Evolutionary conservation across 1,140 invertebrate species (phyloP), one percentile per base, ranked within the genome.

Genomic region (Rhagoletis zephyria): DNA sequence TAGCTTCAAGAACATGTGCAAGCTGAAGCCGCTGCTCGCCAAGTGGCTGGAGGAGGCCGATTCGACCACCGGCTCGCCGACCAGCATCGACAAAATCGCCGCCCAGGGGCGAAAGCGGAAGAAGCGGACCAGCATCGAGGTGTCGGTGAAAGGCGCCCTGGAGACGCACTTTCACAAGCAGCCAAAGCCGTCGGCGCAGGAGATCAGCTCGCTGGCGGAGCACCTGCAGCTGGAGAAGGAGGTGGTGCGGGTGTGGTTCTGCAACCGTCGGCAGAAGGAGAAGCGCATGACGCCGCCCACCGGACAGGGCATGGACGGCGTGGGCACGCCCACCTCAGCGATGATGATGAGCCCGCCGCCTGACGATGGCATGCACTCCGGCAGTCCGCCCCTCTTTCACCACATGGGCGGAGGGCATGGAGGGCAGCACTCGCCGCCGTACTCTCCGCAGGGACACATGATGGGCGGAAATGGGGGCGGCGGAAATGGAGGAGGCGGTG

Each of bases 1-100:
- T 89, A 99, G 98, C 94, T 99, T 99, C 95, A 99, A 99, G 94
- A 99, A 99, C 93, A 99, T 99, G 99, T 99, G 98, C 95, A 99
- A 99, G 94, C 94, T 99, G 93, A 99, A 99, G 94, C 99, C 99
- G 59, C 94, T 99, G 88, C 95, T 99, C 74, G 98, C 99, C 92
- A 99, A 99, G 94, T 99, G 99, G 99, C 94, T 99, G 56, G 98
- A 99, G 93, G 99, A 99, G 93, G 99, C 99, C 10, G 99, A 99
- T 92, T 98, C 97, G 87, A 98, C 98, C 88, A 99, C 98, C 59
- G 98, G 98, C 30, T 98, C 98, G 88, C 98, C 98, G 19, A 99
- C 98, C 19, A 98, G 97, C 92, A 99, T 99, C 93, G 98, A 99
- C 94, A 99, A 99, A 94, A 99, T 99, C 86, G 98, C 98, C 4